Conservation (phyloP, 2,888 invertebrate genomes). For the Axea sp. region DNA sequence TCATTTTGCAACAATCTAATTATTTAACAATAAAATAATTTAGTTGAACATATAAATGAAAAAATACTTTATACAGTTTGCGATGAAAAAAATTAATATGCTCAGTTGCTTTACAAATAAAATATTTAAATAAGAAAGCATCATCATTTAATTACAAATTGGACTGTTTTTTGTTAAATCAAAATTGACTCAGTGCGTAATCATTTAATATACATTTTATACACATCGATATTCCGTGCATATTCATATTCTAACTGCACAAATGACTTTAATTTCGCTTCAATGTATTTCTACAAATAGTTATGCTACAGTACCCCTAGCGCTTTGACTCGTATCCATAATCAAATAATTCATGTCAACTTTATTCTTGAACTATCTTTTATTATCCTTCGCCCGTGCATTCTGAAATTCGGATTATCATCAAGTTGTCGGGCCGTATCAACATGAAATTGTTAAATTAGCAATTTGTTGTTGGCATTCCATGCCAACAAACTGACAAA, state of each 20-base stretch:
- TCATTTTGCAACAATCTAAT: too few relatives aligned
- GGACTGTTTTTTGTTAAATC: too few relatives aligned
- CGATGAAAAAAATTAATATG: too few relatives aligned
- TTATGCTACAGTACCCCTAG: not conserved
- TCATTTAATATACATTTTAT: slow-evolving; percentile 45
- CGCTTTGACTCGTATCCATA: not conserved
- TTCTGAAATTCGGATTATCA: not conserved
- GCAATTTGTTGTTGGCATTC: slow-evolving; percentile 50
- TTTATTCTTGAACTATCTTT: slow-evolving; percentile 25
- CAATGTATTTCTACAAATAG: slow-evolving; percentile 44
- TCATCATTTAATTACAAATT: too few relatives aligned
- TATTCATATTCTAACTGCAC: slow-evolving; percentile 36
- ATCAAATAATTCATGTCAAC: slow-evolving; percentile 29
- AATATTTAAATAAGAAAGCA: too few relatives aligned
- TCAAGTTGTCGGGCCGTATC: slow-evolving; percentile 20
- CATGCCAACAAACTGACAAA: slow-evolving; percentile 45
- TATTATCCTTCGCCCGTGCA: not conserved
- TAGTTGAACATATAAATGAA: too few relatives aligned
- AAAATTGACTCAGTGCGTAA: slow-evolving; percentile 32
- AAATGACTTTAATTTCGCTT: slow-evolving; percentile 46
- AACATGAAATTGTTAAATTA: slow-evolving; percentile 55
- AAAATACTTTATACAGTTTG: too few relatives aligned
- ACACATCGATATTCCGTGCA: slow-evolving; percentile 30
- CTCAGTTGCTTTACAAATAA: too few relatives aligned
- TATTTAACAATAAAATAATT: too few relatives aligned